These are phyloP conservation scores for Cerceris rybyensis DNA, from an alignment of 2,888 invertebrate genomes.

Conservation along the genomic window DNA sequence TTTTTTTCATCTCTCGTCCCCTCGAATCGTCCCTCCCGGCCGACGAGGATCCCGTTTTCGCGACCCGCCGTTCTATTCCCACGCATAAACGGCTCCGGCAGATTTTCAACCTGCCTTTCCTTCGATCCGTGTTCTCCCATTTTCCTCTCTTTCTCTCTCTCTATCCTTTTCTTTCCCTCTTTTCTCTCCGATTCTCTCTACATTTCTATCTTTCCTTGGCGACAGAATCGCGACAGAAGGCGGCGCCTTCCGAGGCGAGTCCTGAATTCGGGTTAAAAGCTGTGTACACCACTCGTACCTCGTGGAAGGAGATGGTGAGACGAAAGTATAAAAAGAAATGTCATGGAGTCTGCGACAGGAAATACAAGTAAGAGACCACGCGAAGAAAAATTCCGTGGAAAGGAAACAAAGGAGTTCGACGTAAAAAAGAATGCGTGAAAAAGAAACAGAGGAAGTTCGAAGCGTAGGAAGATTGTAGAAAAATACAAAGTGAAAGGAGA, in stretches of 20 bases:
- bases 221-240: not conserved
- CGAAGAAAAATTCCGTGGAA: no score
- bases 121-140: not conserved
- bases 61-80: not conserved
- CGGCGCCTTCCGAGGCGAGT: slow-evolving; percentile 42
- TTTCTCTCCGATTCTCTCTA: not conserved
- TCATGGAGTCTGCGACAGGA: no score
- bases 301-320: slow-evolving; percentile 15
- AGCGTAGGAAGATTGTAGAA: not conserved
- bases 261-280: slow-evolving; percentile 69
- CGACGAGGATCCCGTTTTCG: not conserved
- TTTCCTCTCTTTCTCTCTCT: no score
- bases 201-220: not conserved
- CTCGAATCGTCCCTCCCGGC: not conserved
- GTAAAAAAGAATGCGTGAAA: slow-evolving; percentile 1
- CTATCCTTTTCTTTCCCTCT: no score
- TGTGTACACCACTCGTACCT: slow-evolving; percentile 57
- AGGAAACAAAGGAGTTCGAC: not conserved
- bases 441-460: slow-evolving; percentile 1
- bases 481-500: not conserved
- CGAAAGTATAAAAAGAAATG: not conserved
- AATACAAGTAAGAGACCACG: no score
- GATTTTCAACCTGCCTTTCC: no score
- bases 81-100: no score
- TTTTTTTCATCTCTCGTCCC: not conserved